These are phyloP conservation scores for Ormyrus labotus DNA, from an alignment of 2,888 invertebrate genomes.

Conservation along the genomic window DNA sequence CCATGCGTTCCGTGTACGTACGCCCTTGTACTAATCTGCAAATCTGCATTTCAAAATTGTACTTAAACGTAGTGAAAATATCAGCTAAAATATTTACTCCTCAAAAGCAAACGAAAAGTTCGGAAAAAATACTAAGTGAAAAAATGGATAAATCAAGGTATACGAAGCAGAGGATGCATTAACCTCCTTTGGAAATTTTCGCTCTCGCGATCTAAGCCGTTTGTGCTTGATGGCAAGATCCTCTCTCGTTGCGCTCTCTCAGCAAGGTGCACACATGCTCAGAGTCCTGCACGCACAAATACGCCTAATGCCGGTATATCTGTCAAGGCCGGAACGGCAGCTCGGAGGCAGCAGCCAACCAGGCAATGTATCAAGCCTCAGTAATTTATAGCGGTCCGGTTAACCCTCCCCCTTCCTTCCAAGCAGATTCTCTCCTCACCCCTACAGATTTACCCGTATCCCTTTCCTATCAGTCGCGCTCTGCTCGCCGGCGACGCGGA, in stretches of 20 bases:
- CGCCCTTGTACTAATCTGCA: no score
- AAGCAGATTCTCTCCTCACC: slow-evolving; percentile 25
- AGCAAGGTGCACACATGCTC: neutral
- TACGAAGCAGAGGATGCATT: no score
- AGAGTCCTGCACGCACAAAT: slow-evolving; percentile 12
- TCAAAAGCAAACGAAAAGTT: no score
- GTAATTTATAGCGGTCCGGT: slow-evolving; percentile 46
- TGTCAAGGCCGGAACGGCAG: slow-evolving; percentile 35
- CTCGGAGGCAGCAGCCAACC: slow-evolving; percentile 12
- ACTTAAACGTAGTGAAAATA: no score
- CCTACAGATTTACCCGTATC: neutral
- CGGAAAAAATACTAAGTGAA: no score
- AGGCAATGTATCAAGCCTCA: slow-evolving; percentile 44
- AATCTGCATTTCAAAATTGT: no score
- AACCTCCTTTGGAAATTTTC: no score
- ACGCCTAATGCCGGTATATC: slow-evolving; percentile 42
- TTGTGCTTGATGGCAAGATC: neutral
- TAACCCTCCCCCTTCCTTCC: neutral
- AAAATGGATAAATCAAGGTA: no score
- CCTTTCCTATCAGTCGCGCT: slow-evolving; percentile 27
- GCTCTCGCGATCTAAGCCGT: neutral
- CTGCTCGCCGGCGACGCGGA: neutral
- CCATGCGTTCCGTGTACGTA: no score
- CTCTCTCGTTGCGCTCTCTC: neutral
- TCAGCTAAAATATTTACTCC: no score